These are phyloP conservation scores for Hylyphantes graminicola DNA, from an alignment of 1,140 invertebrate species.

Conservation along the genomic window DNA sequence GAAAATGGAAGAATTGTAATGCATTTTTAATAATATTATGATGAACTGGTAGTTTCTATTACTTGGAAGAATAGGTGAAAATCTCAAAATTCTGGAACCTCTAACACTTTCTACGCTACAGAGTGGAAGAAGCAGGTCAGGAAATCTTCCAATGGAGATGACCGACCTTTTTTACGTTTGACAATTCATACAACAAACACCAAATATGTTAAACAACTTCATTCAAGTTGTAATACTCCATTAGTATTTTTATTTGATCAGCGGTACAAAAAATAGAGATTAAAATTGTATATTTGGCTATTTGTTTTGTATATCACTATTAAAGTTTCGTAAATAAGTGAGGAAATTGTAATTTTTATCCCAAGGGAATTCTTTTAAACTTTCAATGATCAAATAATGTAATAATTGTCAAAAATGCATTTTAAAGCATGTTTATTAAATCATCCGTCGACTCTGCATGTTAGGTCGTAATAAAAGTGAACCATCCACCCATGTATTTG, in stretches of 20 bases:
- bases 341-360: slow-evolving; percentile 5
- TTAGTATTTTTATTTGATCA: not conserved
- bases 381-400: not conserved
- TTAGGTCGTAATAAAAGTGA: slow-evolving; percentile 55
- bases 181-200: too few species aligned
- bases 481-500: slow-evolving; percentile 87
- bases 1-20: too few species aligned
- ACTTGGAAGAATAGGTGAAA: too few species aligned
- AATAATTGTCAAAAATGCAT: not conserved
- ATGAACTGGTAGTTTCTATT: too few species aligned
- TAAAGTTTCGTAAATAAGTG: not conserved
- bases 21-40: too few species aligned
- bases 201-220: not conserved
- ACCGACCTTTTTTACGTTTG: too few species aligned
- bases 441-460: slow-evolving; percentile 45
- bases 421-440: slow-evolving; percentile 4
- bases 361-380: not conserved
- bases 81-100: too few species aligned
- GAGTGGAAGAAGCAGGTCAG: too few species aligned
- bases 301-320: not conserved
- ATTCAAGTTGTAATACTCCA: not conserved
- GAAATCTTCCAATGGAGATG: too few species aligned
- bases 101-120: too few species aligned
- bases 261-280: not conserved
- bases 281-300: not conserved